These are phyloP conservation scores for Apamea anceps DNA, from an alignment of 2,888 invertebrate genomes.

Conservation along the genomic window DNA sequence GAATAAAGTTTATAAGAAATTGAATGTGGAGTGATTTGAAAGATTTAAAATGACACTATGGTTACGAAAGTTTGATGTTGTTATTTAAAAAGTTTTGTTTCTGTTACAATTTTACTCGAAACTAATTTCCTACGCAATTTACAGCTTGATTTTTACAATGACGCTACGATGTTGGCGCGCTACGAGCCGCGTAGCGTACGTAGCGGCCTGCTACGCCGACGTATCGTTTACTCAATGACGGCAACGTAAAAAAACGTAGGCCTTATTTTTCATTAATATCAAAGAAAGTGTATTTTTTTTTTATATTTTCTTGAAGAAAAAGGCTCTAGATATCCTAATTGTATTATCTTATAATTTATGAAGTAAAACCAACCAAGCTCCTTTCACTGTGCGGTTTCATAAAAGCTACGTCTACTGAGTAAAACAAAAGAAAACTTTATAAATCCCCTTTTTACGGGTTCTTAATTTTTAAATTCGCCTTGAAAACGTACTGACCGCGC, in stretches of 20 bases:
- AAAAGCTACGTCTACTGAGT: constrained; percentile 47
- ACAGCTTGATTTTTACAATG: constrained; percentile 33
- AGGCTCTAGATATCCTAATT: not conserved
- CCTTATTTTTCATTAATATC: not conserved
- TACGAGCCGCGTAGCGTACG: constrained; percentile 76
- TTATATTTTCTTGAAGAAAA: not conserved
- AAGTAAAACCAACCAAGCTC: constrained; percentile 22
- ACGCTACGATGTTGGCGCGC: constrained; percentile 59
- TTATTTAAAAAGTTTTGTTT: not conserved
- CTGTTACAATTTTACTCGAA: not conserved
- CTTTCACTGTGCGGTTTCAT: constrained; percentile 26
- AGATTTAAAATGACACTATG: constrained; percentile 21
- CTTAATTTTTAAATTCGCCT: constrained; percentile 66
- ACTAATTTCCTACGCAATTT: constrained; percentile 26
- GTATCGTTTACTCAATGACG: constrained; percentile 43
- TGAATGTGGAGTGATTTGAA: constrained; percentile 34
- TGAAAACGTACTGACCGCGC: constrained; percentile 83
- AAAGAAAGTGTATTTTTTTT: not conserved
- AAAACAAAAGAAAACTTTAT: constrained; percentile 60
- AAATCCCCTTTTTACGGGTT: constrained; percentile 54
- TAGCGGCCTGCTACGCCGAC: constrained; percentile 71
- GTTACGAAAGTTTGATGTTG: not conserved
- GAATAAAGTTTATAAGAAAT: constrained; percentile 42
- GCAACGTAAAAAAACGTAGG: constrained; percentile 45
- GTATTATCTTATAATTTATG: constrained; percentile 21